Evolutionary conservation across 2,113 vertebrate species (phyloP).

Genomic region (Tachuris rubrigastra): DNA sequence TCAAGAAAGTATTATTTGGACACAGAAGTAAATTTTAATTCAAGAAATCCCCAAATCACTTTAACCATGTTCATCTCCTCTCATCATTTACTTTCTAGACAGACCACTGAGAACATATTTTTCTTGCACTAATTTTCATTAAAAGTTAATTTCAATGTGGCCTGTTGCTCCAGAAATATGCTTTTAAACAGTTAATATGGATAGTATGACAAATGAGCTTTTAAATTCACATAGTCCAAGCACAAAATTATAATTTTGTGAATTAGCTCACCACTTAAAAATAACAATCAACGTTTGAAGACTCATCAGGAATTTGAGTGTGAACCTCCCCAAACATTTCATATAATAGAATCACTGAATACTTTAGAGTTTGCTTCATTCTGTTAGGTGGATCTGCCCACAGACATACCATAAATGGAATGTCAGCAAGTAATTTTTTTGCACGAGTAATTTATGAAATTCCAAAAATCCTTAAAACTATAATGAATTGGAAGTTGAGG

Average conservation of each 20-base stretch:
- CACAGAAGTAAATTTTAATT: not conserved
- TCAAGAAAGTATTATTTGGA: not conserved
- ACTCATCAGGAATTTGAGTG: not conserved
- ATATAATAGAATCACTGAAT: not conserved
- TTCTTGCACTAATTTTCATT: not conserved
- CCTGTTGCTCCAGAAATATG: not conserved
- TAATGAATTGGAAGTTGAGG: not conserved
- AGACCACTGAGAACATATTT: not conserved
- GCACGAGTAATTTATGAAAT: not conserved
- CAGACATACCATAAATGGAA: not conserved
- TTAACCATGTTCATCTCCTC: not conserved
- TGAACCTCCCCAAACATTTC: not conserved
- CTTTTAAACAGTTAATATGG: not conserved
- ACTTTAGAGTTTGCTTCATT: not conserved
- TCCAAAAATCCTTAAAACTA: not conserved
- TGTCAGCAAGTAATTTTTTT: not conserved
- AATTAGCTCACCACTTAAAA: not conserved
- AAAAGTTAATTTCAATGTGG: not conserved
- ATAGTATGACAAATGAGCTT: not conserved
- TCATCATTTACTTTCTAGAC: not conserved
- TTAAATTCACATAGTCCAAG: not conserved
- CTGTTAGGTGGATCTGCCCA: not conserved
- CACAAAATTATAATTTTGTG: not conserved
- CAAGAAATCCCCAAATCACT: not conserved
- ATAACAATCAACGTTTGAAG: not conserved